Evolutionary conservation across 2,888 invertebrate species (phyloP).

Genomic region (Tetragnatha montana): DNA sequence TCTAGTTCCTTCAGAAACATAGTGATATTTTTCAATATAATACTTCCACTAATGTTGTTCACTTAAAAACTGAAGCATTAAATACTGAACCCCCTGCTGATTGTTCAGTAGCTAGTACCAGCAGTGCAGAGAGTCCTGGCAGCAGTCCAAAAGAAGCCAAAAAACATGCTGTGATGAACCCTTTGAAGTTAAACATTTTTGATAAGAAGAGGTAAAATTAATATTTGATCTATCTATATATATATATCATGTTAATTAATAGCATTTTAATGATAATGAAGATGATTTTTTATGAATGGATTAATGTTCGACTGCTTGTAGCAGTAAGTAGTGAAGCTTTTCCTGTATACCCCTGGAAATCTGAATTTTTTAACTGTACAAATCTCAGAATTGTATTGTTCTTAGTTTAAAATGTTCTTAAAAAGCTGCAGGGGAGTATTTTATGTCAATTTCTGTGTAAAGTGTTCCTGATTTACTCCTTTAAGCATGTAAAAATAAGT

Average conservation of each 20-base stretch:
- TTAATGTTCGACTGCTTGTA: too few relatives aligned
- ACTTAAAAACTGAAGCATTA: conserved; percentile 52
- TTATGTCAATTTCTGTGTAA: too few relatives aligned
- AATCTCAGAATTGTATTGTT: too few relatives aligned
- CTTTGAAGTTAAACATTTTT: conserved; percentile 64
- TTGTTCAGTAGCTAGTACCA: conserved; percentile 21
- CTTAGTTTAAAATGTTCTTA: too few relatives aligned
- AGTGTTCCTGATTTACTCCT: too few relatives aligned
- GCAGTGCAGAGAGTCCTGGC: conserved; percentile 35
- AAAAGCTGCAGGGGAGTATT: too few relatives aligned
- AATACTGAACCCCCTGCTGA: conserved; percentile 16
- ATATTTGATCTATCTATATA: not conserved
- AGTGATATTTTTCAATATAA: conserved; percentile 62
- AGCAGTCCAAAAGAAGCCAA: conserved; percentile 66
- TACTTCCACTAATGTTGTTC: conserved; percentile 58
- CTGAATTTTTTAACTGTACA: too few relatives aligned
- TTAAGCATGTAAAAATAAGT: too few relatives aligned
- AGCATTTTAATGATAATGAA: too few relatives aligned
- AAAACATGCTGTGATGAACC: conserved; percentile 64
- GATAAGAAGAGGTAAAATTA: conserved; percentile 65
- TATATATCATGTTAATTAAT: not conserved
- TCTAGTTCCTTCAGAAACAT: conserved; percentile 71
- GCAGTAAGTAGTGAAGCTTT: too few relatives aligned
- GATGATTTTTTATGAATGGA: too few relatives aligned
- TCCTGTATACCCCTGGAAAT: too few relatives aligned